These are phyloP conservation scores for Mactromeris polynyma DNA, from an alignment of 2,888 invertebrate species.

Conservation along the genomic window DNA sequence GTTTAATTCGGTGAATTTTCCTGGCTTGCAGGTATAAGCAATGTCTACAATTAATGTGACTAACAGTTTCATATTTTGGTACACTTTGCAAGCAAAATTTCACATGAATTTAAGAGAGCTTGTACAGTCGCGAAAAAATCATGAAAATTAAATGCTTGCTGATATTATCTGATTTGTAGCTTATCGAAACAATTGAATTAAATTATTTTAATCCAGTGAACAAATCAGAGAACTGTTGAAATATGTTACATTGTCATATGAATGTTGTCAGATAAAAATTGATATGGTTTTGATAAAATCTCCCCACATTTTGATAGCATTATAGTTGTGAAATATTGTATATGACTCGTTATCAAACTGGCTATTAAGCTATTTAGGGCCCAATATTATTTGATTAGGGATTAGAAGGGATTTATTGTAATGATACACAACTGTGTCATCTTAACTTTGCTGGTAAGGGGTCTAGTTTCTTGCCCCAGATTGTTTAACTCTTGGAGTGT, in stretches of 20 bases:
- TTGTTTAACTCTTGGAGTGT: not conserved
- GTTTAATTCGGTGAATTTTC: too few relatives aligned
- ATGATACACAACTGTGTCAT: constrained; percentile 41
- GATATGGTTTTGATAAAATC: constrained; percentile 1
- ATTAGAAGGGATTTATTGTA: constrained; percentile 32
- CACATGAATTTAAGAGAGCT: too few relatives aligned
- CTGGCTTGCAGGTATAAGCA: too few relatives aligned
- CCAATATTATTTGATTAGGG: constrained; percentile 23
- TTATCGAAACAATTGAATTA: not conserved
- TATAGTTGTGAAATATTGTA: constrained; percentile 23
- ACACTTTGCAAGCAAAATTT: too few relatives aligned
- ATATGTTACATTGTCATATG: not conserved
- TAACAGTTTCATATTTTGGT: too few relatives aligned
- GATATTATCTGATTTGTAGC: too few relatives aligned
- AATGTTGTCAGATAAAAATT: constrained; percentile 8
- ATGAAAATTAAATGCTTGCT: too few relatives aligned
- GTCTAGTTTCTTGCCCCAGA: not conserved
- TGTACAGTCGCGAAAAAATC: too few relatives aligned
- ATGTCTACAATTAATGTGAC: too few relatives aligned
- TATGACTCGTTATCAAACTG: not conserved
- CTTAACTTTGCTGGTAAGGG: not conserved
- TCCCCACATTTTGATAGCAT: constrained; percentile 10
- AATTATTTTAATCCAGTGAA: not conserved
- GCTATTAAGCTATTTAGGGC: constrained; percentile 28
- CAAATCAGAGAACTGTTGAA: not conserved